Percentiles rank a stretch among this genome's conserved stretches.
These are phyloP conservation scores for Synanceia verrucosa DNA, from an alignment of 2,797 vertebrate species.

Conservation along the genomic window DNA sequence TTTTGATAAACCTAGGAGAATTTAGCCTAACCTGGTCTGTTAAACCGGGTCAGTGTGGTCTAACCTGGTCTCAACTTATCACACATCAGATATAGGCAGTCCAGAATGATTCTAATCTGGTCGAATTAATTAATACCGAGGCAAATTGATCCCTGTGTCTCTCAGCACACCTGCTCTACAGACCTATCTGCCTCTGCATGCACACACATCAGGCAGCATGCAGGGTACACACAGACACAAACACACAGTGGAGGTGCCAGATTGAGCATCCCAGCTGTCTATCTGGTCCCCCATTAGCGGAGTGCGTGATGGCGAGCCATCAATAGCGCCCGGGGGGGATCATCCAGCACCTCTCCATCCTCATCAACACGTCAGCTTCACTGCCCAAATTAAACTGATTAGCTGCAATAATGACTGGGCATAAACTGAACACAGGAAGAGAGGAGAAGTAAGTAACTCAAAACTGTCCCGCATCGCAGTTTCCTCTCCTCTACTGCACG, in stretches of 20 bases:
- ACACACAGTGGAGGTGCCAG: slow-evolving; percentile 51
- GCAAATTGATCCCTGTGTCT: not conserved
- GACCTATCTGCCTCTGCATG: not conserved
- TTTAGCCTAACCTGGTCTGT: too few species aligned
- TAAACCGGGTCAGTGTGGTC: too few species aligned
- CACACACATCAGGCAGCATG: slow-evolving; percentile 18
- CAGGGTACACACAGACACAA: slow-evolving; percentile 21
- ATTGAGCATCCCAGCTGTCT: slow-evolving; percentile 68
- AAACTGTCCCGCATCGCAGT: not conserved
- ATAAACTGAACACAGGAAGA: slow-evolving; percentile 49
- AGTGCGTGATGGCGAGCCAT: slow-evolving; percentile 61
- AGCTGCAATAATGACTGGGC: slow-evolving; percentile 71
- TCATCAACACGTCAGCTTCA: slow-evolving; percentile 79
- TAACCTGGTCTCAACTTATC: too few species aligned
- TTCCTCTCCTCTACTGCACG: not conserved
- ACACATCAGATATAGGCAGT: too few species aligned
- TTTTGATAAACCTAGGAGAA: too few species aligned
- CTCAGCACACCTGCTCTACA: not conserved
- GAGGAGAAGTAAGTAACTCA: slow-evolving; percentile 6
- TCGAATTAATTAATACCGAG: not conserved
- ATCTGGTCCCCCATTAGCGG: slow-evolving; percentile 63
- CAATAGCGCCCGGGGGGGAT: slow-evolving; percentile 64
- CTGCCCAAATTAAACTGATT: slow-evolving; percentile 78
- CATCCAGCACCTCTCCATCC: slow-evolving; percentile 75
- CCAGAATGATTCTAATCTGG: too few species aligned